A percentile compares a stretch with the other conserved stretches of the same genome.
phyloP scores from a whole-genome alignment of 2,113 vertebrate genomes.

The Redunca redunca region DNA sequence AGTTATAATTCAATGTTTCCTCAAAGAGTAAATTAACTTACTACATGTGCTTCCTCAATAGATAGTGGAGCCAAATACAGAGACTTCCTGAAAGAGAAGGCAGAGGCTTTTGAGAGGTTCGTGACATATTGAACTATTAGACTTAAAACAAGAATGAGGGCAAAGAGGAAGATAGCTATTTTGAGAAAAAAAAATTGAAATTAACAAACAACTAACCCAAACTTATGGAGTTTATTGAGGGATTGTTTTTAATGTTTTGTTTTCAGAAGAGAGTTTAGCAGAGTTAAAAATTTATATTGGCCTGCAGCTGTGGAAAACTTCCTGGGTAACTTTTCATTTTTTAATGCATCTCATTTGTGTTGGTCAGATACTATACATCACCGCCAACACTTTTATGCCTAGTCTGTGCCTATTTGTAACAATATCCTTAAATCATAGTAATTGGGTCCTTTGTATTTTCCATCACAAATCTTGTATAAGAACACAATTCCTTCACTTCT shows the following conservation, averaged over 20 bases:
- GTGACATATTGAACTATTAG: background rate
- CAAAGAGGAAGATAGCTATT: background rate
- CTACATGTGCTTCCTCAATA: background rate
- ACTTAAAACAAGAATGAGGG: background rate
- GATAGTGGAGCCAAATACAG: background rate
- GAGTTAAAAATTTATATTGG: background rate
- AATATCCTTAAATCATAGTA: constrained; percentile 39
- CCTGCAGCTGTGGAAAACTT: background rate
- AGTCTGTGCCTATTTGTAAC: background rate
- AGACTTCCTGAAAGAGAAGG: background rate
- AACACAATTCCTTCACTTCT: background rate
- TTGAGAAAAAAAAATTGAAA: background rate
- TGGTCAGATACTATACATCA: background rate
- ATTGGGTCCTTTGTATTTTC: background rate
- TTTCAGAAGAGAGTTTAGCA: constrained; percentile 4
- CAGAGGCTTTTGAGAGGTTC: background rate
- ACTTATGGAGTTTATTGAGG: background rate
- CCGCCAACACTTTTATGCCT: background rate
- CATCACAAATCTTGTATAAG: background rate
- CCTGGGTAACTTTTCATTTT: background rate
- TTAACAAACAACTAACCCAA: background rate
- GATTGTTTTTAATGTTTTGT: background rate
- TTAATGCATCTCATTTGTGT: background rate
- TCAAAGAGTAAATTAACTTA: background rate
- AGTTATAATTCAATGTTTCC: background rate